Evolutionary conservation across 1,140 invertebrate species (phyloP).

Genomic region (Melitaea cinxia): DNA sequence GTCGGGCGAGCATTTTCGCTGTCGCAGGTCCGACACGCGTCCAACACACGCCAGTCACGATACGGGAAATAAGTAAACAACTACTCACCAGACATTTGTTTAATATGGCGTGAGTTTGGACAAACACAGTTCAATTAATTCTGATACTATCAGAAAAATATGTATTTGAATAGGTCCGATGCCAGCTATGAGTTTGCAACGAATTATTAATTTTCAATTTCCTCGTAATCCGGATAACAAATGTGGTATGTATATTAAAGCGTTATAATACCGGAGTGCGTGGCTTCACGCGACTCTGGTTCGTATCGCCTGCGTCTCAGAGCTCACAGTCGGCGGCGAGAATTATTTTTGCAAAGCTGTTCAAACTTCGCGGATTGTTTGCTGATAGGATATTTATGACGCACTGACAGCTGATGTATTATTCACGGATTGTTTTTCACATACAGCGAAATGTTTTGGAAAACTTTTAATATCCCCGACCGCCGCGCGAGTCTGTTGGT

Average conservation of each 20-base stretch:
- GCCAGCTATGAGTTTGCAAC: background rate
- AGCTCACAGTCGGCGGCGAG: background rate
- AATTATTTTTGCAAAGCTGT: slow-evolving; percentile 6
- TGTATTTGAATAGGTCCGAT: background rate
- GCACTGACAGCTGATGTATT: slow-evolving; percentile 12
- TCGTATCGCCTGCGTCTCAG: background rate
- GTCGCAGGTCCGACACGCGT: too few relatives aligned
- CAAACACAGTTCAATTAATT: too few relatives aligned
- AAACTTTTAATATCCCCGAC: background rate
- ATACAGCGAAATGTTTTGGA: background rate
- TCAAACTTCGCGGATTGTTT: slow-evolving; percentile 1
- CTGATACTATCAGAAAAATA: background rate
- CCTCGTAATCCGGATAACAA: background rate
- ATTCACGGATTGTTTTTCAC: slow-evolving; percentile 10
- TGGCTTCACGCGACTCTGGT: background rate
- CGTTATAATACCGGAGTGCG: background rate
- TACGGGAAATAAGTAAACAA: too few relatives aligned
- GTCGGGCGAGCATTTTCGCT: too few relatives aligned
- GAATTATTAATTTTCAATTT: slow-evolving; percentile 1
- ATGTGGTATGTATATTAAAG: background rate
- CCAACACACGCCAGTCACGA: too few relatives aligned
- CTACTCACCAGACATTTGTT: too few relatives aligned
- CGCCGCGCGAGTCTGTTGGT: too few relatives aligned
- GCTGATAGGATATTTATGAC: slow-evolving; percentile 7
- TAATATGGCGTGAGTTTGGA: too few relatives aligned